Evolutionary conservation across 2,888 invertebrate genomes (phyloP).

Genomic region (Limnephilus auricula): DNA sequence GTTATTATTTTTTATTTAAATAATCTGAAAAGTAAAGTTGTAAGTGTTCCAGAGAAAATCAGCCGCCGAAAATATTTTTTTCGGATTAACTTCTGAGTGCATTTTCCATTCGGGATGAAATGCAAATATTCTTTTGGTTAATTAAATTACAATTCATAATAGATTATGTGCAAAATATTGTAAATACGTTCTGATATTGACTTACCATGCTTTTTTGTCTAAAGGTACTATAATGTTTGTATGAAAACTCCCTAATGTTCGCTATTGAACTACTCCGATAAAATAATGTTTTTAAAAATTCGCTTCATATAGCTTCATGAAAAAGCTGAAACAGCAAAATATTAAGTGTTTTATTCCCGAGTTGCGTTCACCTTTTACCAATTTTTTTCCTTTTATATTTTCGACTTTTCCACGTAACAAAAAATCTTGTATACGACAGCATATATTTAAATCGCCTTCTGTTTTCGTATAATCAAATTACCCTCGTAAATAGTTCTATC

Average conservation of each 20-base stretch:
- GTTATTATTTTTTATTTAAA: too few species aligned
- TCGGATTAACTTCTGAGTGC: too few species aligned
- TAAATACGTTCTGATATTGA: too few species aligned
- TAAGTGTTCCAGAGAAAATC: too few species aligned
- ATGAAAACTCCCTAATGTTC: not conserved
- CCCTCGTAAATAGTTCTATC: not conserved
- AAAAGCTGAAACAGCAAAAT: not conserved
- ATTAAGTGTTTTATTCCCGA: not conserved
- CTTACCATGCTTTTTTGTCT: too few species aligned
- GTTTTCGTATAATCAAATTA: slow-evolving; percentile 2
- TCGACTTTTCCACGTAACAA: not conserved
- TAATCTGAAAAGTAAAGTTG: too few species aligned
- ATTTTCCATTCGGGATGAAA: too few species aligned
- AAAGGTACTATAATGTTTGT: not conserved
- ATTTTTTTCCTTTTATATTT: not conserved
- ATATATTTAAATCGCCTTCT: not conserved
- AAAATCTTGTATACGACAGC: not conserved
- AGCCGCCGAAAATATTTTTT: too few species aligned
- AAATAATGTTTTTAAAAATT: not conserved
- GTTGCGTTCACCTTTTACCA: not conserved
- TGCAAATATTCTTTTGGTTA: too few species aligned
- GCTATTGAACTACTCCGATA: not conserved
- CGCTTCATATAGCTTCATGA: not conserved
- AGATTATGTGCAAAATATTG: too few species aligned
- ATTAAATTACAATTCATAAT: too few species aligned